Conservation (phyloP, 2,888 invertebrate genomes). For the Osmoderma eremita region DNA sequence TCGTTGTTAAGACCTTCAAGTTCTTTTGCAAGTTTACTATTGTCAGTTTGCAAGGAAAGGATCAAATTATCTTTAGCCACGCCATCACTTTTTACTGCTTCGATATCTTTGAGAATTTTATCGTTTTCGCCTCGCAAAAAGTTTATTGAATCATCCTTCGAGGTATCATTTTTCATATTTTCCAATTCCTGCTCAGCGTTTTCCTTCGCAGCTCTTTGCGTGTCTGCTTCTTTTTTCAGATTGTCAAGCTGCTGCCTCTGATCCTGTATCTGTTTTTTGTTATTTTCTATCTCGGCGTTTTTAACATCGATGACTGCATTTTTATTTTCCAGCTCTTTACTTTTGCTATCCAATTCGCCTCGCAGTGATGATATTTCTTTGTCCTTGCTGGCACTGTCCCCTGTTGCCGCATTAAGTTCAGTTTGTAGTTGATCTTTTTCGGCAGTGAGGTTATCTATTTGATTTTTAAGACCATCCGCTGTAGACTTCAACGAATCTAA, state of each 20-base stretch:
- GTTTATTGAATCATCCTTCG: slow-evolving; percentile 23
- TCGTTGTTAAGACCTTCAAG: slow-evolving; percentile 22
- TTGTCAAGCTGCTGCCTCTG: slow-evolving; percentile 12
- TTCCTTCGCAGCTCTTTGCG: neutral
- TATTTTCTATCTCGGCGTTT: slow-evolving; percentile 25
- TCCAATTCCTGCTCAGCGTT: neutral
- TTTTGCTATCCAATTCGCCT: slow-evolving; percentile 12
- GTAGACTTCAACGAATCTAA: slow-evolving; percentile 21
- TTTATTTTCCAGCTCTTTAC: slow-evolving; percentile 30
- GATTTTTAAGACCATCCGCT: neutral
- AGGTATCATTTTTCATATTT: slow-evolving; percentile 13
- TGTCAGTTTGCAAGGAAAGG: slow-evolving; percentile 16
- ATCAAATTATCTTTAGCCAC: slow-evolving; percentile 27
- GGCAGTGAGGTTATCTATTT: slow-evolving; percentile 5
- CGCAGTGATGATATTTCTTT: slow-evolving; percentile 4
- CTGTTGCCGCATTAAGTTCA: slow-evolving; percentile 29
- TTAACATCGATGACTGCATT: slow-evolving; percentile 3
- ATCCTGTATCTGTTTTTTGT: slow-evolving; percentile 23
- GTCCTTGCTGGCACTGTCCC: slow-evolving; percentile 1
- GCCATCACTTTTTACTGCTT: slow-evolving; percentile 14
- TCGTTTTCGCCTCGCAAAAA: slow-evolving; percentile 38
- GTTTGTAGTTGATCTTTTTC: slow-evolving; percentile 18
- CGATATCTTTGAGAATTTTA: slow-evolving; percentile 34
- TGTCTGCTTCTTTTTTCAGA: neutral
- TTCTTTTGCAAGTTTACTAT: slow-evolving; percentile 9